Percentiles rank a stretch among this genome's conserved stretches.
Evolutionary conservation across 1,140 invertebrate genomes (phyloP).

Genomic region (Monochamus saltuarius): DNA sequence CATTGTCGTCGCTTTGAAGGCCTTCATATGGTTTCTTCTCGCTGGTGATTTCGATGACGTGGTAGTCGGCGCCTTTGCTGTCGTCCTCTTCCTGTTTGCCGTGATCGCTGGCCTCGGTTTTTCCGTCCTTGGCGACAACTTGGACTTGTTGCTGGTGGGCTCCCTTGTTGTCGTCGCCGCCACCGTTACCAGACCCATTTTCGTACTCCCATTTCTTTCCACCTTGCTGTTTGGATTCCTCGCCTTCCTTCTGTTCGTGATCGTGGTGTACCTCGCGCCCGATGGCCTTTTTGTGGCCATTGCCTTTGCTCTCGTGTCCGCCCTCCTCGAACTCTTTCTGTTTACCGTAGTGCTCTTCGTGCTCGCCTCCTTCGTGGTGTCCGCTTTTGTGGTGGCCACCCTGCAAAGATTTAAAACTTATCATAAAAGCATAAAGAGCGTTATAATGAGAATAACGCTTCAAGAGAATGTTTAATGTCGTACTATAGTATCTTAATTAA

Average conservation of each 20-base stretch:
- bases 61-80: neutral
- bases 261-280: conserved; percentile 60
- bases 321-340: conserved; percentile 60
- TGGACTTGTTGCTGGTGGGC: neutral
- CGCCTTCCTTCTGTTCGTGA: conserved; percentile 52
- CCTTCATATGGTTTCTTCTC: too few species aligned
- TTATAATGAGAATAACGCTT: neutral
- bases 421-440: neutral
- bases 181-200: conserved; percentile 34
- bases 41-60: too few species aligned
- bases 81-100: conserved; percentile 15
- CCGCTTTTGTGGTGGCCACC: conserved; percentile 52
- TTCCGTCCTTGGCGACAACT: too few species aligned
- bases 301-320: conserved; percentile 56
- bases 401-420: conserved; percentile 23
- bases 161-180: conserved; percentile 21
- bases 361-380: conserved; percentile 53
- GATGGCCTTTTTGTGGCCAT: conserved; percentile 57
- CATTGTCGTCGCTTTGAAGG: too few species aligned
- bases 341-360: conserved; percentile 61
- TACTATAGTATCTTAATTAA: too few species aligned
- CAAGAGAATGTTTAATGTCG: too few species aligned
- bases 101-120: neutral
- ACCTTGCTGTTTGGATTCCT: conserved; percentile 54
- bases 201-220: conserved; percentile 62